A percentile compares a stretch with the other conserved stretches of the same genome.
Evolutionary conservation across 2,888 invertebrate species (phyloP).

Genomic region (Perizoma affinitatum): DNA sequence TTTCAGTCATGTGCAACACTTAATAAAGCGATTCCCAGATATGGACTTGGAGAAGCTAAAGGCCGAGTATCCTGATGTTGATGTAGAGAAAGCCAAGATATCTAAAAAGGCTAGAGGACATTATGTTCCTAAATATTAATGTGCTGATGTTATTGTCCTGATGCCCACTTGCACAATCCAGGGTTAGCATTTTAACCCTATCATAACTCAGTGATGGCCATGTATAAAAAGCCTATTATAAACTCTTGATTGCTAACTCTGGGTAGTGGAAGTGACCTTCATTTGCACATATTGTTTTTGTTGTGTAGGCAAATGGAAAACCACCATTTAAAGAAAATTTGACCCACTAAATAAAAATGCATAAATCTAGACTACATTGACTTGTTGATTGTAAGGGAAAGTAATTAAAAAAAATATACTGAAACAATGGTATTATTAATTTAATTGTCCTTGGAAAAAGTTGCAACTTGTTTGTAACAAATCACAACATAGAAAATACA

Average conservation of each 20-base stretch:
- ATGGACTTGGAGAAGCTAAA: conserved; percentile 88
- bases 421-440: conserved; percentile 6
- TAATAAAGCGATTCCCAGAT: conserved; percentile 90
- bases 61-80: conserved; percentile 89
- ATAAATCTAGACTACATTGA: background rate
- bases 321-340: too few species aligned
- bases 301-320: too few species aligned
- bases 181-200: too few species aligned
- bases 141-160: background rate
- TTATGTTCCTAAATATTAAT: conserved; percentile 76
- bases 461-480: background rate
- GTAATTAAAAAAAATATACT: conserved; percentile 5
- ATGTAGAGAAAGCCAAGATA: conserved; percentile 87
- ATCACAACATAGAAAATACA: background rate
- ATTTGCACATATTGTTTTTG: too few species aligned
- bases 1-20: conserved; percentile 87
- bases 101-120: conserved; percentile 86
- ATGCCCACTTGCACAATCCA: too few species aligned
- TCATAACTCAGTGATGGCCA: too few species aligned
- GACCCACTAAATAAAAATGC: too few species aligned
- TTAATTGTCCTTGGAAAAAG: background rate
- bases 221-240: too few species aligned
- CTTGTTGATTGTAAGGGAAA: background rate
- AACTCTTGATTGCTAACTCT: too few species aligned
- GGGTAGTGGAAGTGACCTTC: too few species aligned